These are phyloP conservation scores for Lasioglossum lativentre DNA, from an alignment of 2,888 invertebrate genomes.

Conservation along the genomic window DNA sequence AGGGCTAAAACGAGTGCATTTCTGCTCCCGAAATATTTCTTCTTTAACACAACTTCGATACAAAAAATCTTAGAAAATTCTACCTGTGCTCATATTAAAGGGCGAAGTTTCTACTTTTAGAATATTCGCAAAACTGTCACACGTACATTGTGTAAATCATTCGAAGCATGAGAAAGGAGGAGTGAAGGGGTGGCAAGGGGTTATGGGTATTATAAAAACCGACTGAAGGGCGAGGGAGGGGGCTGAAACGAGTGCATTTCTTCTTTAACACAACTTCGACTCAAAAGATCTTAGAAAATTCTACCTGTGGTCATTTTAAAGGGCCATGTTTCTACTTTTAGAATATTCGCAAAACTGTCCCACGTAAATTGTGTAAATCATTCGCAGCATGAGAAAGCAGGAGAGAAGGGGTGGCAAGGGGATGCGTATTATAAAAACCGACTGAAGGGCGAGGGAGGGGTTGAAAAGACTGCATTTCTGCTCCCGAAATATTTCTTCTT, in stretches of 20 bases:
- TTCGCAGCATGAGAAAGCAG: neutral
- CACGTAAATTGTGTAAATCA: neutral
- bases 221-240: conserved; percentile 54
- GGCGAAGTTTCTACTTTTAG: too few relatives aligned
- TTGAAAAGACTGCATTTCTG: conserved; percentile 64
- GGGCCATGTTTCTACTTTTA: too few relatives aligned
- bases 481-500: neutral
- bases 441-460: too few relatives aligned
- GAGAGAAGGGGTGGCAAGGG: conserved; percentile 22
- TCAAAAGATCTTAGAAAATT: too few relatives aligned
- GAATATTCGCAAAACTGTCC: neutral
- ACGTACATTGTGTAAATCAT: neutral
- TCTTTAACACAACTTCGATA: neutral
- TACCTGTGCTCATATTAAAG: too few relatives aligned
- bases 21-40: too few relatives aligned
- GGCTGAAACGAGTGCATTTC: conserved; percentile 65
- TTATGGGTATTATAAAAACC: neutral
- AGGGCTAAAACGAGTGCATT: conserved; percentile 66
- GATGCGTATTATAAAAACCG: conserved; percentile 59
- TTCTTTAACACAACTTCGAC: neutral
- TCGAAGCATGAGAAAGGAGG: neutral
- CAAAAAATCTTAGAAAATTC: neutral
- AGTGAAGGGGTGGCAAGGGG: too few relatives aligned
- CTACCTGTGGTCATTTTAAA: too few relatives aligned
- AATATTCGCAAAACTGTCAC: neutral